Evolutionary conservation across 1,140 invertebrate genomes (phyloP), one percentile per base, ranked within the genome.

Genomic region (Drosophila ohnishii): DNA sequence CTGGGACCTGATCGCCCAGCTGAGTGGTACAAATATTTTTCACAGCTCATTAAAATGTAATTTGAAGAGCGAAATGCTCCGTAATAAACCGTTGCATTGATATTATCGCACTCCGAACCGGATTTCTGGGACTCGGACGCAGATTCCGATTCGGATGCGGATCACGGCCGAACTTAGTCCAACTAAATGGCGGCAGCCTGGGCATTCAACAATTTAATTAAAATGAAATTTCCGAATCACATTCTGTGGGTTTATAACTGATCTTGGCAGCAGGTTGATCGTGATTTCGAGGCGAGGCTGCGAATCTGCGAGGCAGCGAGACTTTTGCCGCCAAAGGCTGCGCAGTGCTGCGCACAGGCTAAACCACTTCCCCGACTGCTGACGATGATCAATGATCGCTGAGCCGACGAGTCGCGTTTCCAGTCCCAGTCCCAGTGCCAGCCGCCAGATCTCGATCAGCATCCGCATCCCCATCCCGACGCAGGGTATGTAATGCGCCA

Each of bases 1-100:
- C 64, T 50, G 10, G 28, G 28, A 30, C 22, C 5, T 22, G 25
- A 53, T 55, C 55, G 10, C 9, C 44, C 19, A 25, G 32, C 30
- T 14, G 37, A 48, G 59, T 69, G 84, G 56, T 75, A 55, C 84
- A 88, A 88, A 88, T 80, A 88, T 88, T 88, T 79, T 88, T 88
- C 72, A 88, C 84, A 88, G 84, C 84, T 88, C 84, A 88, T 88
- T 88, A 88, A 88, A 88, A 80, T 88, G 84, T 88, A 88, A 88
- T 88, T 88, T 88, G 74, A 88, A 79, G 66, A 76, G 80, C 70
- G 57, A 80, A 83, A 83, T 77, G 84, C 73, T 79, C 70, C 76
- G 76, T 63, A 75, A 88, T 77, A 88, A 87, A 87, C 83, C 83
- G 83, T 87, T 83, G 83, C 79, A 83, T 50, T 62, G 79, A 87